A percentile compares a stretch with the other conserved stretches of the same genome.
phyloP scores from a whole-genome alignment of 2,888 invertebrate species.

The Gasteruption jaculator region DNA sequence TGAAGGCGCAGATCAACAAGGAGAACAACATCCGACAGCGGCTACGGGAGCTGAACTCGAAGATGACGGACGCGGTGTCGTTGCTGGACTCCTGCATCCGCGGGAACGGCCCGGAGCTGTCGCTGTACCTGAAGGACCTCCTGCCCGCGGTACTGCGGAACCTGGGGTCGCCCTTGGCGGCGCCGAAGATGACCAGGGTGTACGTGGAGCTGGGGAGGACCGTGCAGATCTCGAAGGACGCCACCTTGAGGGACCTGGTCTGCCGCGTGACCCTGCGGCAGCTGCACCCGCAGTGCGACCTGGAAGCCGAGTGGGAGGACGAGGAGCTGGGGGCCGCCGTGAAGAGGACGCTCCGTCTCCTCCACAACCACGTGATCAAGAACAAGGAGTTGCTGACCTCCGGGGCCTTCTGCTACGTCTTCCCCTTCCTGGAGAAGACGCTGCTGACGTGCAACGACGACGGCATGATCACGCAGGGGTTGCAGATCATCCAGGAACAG shows the following conservation, averaged over 20 bases:
- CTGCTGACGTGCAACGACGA: conserved; percentile 55
- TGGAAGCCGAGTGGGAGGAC: conserved; percentile 73
- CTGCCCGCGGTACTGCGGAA: conserved; percentile 60
- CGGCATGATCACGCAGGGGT: conserved; percentile 59
- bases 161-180: conserved; percentile 74
- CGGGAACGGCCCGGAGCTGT: conserved; percentile 55
- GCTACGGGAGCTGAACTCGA: conserved; percentile 55
- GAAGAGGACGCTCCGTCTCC: conserved; percentile 60
- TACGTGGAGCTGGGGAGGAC: conserved; percentile 60
- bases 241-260: conserved; percentile 58
- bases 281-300: conserved; percentile 73
- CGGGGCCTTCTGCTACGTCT: conserved; percentile 78
- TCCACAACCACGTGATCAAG: conserved; percentile 56
- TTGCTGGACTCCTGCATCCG: conserved; percentile 53
- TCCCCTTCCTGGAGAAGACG: conserved; percentile 70
- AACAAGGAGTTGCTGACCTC: conserved; percentile 57
- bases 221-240: conserved; percentile 53
- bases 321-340: conserved; percentile 64
- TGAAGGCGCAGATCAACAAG: conserved; percentile 80
- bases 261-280: conserved; percentile 69
- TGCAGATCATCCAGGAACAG: conserved; percentile 70
- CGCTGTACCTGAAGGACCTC: conserved; percentile 57
- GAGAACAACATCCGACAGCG: conserved; percentile 74
- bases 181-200: conserved; percentile 62
- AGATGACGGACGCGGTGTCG: conserved; percentile 49